Conservation (phyloP, 2,797 vertebrate species). For the Cuculus canorus region DNA sequence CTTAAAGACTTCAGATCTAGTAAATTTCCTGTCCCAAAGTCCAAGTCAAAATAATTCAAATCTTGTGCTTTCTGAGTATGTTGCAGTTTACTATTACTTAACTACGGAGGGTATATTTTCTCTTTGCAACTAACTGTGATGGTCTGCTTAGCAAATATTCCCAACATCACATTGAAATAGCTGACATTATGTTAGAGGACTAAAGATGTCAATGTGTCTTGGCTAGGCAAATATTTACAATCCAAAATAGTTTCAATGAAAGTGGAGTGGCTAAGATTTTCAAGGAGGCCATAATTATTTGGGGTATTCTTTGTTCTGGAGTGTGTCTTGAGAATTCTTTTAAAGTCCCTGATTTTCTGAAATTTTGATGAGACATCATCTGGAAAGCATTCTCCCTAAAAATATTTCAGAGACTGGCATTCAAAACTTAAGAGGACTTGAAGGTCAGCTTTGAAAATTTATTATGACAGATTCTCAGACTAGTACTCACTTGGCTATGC, state of each 20-base stretch:
- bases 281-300: not conserved
- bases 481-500: not conserved
- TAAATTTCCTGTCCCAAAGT: not conserved
- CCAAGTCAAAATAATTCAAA: not conserved
- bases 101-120: not conserved
- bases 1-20: not conserved
- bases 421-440: not conserved
- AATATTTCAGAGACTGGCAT: not conserved
- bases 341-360: not conserved
- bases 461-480: constrained; percentile 10
- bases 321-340: not conserved
- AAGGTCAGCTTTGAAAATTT: constrained; percentile 26
- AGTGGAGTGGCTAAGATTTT: not conserved
- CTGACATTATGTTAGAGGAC: not conserved
- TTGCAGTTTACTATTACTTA: not conserved
- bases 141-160: not conserved
- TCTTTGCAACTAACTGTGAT: not conserved
- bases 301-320: not conserved
- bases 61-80: not conserved
- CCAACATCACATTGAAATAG: not conserved
- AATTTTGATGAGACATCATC: not conserved
- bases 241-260: not conserved
- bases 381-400: not conserved
- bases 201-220: not conserved
- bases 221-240: not conserved